Evolutionary conservation across 2,797 vertebrate species (phyloP), one percentile per base, ranked within the genome.

Genomic region (Distichodus sexfasciatus): DNA sequence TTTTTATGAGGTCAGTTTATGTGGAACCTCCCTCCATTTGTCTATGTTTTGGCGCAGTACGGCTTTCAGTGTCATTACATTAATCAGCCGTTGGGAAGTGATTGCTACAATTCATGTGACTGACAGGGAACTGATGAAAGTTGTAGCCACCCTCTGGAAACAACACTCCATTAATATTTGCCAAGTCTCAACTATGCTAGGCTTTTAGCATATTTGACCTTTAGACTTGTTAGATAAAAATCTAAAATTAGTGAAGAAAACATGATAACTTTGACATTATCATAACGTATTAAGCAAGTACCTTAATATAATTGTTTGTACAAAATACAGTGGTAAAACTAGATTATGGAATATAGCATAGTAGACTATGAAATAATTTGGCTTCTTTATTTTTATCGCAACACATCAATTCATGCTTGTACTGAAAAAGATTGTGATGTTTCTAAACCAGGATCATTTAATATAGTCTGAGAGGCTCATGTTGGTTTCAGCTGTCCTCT

Each of bases 1-100:
- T 82, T 88, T 84, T 84, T 86, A 86, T 80, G 80, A 75, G 50
- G 58, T 64, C 71, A 61, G 68, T 79, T 54, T 72, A 81, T 79
- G 77, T 64, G 78, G 79, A 83, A 82, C 74, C 38, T 76, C 70
- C 72, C 62, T 51, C 47, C 38, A 73, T 75, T 26, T 71, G 8
- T 59, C 64, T 40, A 44, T 71, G 81, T 58, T 80, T 59, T 70
- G 38, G 54, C 55, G 54, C 6, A 35, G 68, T 62, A 71, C 58
- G 57, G 36, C 35, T 41, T 69, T 77, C 41, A 53, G 66, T 71
- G 41, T 58, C 58, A 76, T 79, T 70, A 44, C 26, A 76, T 81
- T 66, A 70, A 64, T 79, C 70, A 74, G 69, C 19, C 12, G 19
- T 51, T 53, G 51, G 57, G 14, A 21, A 58, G 40, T n/a, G 60